Conservation (phyloP, 2,113 vertebrate species). For the Lophius piscatorius region DNA sequence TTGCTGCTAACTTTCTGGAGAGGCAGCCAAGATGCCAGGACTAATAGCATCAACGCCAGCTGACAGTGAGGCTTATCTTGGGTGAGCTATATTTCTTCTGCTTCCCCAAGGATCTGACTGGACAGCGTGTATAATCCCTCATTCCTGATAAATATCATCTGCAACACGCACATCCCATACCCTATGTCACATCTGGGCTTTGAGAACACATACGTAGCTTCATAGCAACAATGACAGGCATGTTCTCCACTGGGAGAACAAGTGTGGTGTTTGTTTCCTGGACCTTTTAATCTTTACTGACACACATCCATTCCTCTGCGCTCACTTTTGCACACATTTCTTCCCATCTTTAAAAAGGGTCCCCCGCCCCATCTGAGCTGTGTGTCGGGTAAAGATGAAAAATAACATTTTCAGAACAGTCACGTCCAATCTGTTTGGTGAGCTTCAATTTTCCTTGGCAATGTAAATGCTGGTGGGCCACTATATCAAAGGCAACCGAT, state of each 20-base stretch:
- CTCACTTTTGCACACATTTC: constrained; percentile 36
- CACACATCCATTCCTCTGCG: constrained; percentile 51
- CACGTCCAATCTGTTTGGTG: constrained; percentile 83
- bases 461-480: constrained; percentile 67
- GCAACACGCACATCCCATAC: constrained; percentile 50
- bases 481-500: constrained; percentile 15
- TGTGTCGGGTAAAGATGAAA: constrained; percentile 79
- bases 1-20: constrained; percentile 35
- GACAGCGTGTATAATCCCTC: constrained; percentile 60
- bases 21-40: constrained; percentile 47
- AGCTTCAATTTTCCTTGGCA: constrained; percentile 84
- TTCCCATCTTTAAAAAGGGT: constrained; percentile 65
- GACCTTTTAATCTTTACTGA: constrained; percentile 64
- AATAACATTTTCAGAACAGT: constrained; percentile 78
- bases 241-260: constrained; percentile 46
- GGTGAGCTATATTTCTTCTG: constrained; percentile 57
- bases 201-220: constrained; percentile 27
- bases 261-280: constrained; percentile 54
- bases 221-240: constrained; percentile 49
- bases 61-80: constrained; percentile 67
- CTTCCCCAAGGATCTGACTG: constrained; percentile 60
- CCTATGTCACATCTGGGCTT: constrained; percentile 55
- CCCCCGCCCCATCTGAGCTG: constrained; percentile 71
- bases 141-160: constrained; percentile 52
- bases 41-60: constrained; percentile 66